A percentile compares a stretch with the other conserved stretches of the same genome.
Evolutionary conservation across 2,888 invertebrate species (phyloP).

Genomic region (Anoplius nigerrimus): DNA sequence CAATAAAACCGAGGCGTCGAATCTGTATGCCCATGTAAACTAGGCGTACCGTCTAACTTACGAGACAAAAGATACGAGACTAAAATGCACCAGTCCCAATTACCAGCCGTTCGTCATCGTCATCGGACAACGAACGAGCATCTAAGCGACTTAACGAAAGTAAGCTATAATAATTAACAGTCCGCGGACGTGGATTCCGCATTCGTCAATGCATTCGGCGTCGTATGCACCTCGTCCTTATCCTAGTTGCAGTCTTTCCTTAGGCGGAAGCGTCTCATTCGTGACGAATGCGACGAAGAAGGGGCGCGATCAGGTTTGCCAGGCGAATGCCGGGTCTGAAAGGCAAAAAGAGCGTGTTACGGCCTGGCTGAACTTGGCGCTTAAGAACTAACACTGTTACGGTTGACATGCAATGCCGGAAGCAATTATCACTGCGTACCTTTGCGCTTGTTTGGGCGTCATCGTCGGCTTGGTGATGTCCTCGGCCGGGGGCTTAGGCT

Average conservation of each 20-base stretch:
- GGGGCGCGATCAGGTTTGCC: slow-evolving; percentile 77
- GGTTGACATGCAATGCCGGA: too few species aligned
- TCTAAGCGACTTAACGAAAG: neutral
- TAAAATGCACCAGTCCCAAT: slow-evolving; percentile 1
- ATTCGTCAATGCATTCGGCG: neutral
- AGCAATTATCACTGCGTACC: slow-evolving; percentile 20
- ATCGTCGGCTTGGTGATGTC: slow-evolving; percentile 19
- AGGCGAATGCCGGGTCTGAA: slow-evolving; percentile 78
- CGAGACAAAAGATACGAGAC: neutral
- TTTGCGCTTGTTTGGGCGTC: slow-evolving; percentile 38
- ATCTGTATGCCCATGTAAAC: neutral
- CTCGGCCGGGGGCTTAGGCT: slow-evolving; percentile 36
- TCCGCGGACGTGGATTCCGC: neutral
- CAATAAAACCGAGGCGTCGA: slow-evolving; percentile 47
- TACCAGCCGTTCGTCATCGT: neutral
- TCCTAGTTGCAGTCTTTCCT: too few species aligned
- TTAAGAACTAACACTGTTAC: neutral
- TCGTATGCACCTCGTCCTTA: neutral
- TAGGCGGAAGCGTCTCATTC: slow-evolving; percentile 4
- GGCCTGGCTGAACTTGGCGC: slow-evolving; percentile 12
- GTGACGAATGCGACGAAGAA: slow-evolving; percentile 67
- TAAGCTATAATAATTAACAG: neutral
- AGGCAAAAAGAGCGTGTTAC: slow-evolving; percentile 10
- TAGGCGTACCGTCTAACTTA: too few species aligned
- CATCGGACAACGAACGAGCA: neutral